phyloP scores from a whole-genome alignment of 2,888 invertebrate genomes.

The Leucoma salicis region DNA sequence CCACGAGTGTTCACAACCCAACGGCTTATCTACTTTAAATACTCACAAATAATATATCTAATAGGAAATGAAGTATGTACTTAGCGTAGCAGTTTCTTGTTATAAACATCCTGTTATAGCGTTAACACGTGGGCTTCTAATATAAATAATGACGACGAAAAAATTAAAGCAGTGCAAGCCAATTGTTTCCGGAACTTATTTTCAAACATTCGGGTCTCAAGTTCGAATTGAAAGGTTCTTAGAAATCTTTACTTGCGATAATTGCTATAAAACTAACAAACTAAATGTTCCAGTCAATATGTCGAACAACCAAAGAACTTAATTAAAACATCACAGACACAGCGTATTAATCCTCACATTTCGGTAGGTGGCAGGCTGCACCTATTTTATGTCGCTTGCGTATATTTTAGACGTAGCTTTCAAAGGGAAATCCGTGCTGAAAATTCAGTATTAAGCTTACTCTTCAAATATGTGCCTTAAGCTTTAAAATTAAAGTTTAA shows the following conservation, averaged over 20 bases:
- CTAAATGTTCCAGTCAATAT: slow-evolving; percentile 20
- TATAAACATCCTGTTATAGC: slow-evolving; percentile 74
- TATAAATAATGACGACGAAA: slow-evolving; percentile 68
- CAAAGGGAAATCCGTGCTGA: slow-evolving; percentile 62
- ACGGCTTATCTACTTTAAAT: slow-evolving; percentile 63
- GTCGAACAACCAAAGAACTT: slow-evolving; percentile 42
- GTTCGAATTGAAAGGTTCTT: slow-evolving; percentile 20
- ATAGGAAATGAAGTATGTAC: slow-evolving; percentile 71
- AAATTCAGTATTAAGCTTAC: slow-evolving; percentile 37
- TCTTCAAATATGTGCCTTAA: slow-evolving; percentile 39
- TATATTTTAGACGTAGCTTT: slow-evolving; percentile 63
- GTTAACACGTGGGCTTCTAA: slow-evolving; percentile 67
- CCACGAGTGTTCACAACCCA: slow-evolving; percentile 38
- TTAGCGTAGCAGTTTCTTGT: slow-evolving; percentile 62
- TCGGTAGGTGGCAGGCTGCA: slow-evolving; percentile 61
- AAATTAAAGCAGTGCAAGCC: slow-evolving; percentile 54
- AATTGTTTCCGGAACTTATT: slow-evolving; percentile 54
- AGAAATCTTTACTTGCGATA: slow-evolving; percentile 10
- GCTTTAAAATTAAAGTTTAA: slow-evolving; percentile 27
- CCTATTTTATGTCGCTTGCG: slow-evolving; percentile 62
- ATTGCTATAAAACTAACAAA: slow-evolving; percentile 9
- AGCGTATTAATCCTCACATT: slow-evolving; percentile 56
- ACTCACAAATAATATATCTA: slow-evolving; percentile 69
- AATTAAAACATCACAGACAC: slow-evolving; percentile 68
- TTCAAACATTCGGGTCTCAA: slow-evolving; percentile 25